Conservation (phyloP, 1,140 invertebrate genomes). For the Drosophila obscura region DNA sequence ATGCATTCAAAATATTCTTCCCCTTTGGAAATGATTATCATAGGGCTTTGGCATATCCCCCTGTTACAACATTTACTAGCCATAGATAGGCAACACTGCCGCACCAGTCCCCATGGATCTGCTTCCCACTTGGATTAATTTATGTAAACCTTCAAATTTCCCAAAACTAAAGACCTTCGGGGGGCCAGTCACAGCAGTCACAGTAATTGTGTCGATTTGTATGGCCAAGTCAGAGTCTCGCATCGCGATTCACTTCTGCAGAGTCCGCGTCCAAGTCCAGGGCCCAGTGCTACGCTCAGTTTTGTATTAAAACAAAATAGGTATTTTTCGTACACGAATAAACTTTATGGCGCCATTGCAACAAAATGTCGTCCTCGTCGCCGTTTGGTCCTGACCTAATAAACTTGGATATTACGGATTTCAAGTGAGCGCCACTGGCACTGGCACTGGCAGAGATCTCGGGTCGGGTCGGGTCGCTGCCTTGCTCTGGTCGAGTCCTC, state of each 20-base stretch:
- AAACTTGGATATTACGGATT: conserved; percentile 65
- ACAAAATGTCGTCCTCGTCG: conserved; percentile 44
- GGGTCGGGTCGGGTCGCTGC: no score
- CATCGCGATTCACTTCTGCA: conserved; percentile 29
- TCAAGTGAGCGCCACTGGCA: conserved; percentile 27
- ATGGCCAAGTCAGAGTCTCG: conserved; percentile 46
- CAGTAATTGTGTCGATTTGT: conserved; percentile 78
- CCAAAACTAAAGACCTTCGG: conserved; percentile 40
- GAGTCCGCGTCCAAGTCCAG: background rate
- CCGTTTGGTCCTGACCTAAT: conserved; percentile 46
- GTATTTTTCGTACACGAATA: conserved; percentile 65
- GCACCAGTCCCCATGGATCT: background rate
- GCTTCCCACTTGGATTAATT: conserved; percentile 22
- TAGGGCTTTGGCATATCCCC: no score
- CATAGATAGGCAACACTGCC: background rate
- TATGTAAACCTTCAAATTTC: conserved; percentile 64
- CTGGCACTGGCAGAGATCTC: background rate
- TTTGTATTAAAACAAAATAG: conserved; percentile 37
- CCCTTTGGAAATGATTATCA: no score
- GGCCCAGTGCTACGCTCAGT: background rate
- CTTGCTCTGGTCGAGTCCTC: conserved; percentile 14
- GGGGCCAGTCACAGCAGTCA: conserved; percentile 5
- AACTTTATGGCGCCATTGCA: conserved; percentile 67
- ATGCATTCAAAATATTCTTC: no score
- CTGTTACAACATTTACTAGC: no score